Evolutionary conservation across 1,140 invertebrate genomes (phyloP).

Genomic region (Eubasilissa regina): DNA sequence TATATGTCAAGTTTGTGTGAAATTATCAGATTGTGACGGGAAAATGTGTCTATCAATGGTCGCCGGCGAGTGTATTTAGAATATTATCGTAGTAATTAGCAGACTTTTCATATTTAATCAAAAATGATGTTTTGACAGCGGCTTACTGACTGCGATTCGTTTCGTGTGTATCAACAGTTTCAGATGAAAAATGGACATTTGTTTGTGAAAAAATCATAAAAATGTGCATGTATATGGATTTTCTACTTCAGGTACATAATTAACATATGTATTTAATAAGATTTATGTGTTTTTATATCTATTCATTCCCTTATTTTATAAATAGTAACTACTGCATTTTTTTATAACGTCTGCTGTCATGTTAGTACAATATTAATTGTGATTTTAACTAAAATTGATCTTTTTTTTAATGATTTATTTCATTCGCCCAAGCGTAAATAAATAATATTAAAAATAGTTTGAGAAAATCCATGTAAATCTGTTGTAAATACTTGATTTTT

Average conservation of each 20-base stretch:
- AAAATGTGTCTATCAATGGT: not conserved
- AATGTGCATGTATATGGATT: not conserved
- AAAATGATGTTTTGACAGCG: constrained; percentile 24
- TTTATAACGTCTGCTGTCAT: too few relatives aligned
- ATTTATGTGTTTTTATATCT: too few relatives aligned
- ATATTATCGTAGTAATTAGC: not conserved
- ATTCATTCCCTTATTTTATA: too few relatives aligned
- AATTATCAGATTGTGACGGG: constrained; percentile 1
- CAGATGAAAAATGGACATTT: not conserved
- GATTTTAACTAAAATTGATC: too few relatives aligned
- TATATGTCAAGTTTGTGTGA: constrained; percentile 30
- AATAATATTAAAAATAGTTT: too few relatives aligned
- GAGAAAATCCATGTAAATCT: too few relatives aligned
- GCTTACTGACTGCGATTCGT: not conserved
- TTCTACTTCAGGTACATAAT: constrained; percentile 7
- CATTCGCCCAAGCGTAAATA: too few relatives aligned
- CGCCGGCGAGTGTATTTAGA: not conserved
- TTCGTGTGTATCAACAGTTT: constrained; percentile 1
- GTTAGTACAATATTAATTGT: too few relatives aligned
- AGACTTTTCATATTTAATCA: not conserved
- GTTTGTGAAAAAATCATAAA: not conserved
- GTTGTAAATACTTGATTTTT: too few relatives aligned
- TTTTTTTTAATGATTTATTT: too few relatives aligned
- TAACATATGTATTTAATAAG: not conserved
- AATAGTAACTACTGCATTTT: too few relatives aligned